These are phyloP conservation scores for Ypsolopha sequella DNA, from an alignment of 2,888 invertebrate genomes.

Conservation along the genomic window DNA sequence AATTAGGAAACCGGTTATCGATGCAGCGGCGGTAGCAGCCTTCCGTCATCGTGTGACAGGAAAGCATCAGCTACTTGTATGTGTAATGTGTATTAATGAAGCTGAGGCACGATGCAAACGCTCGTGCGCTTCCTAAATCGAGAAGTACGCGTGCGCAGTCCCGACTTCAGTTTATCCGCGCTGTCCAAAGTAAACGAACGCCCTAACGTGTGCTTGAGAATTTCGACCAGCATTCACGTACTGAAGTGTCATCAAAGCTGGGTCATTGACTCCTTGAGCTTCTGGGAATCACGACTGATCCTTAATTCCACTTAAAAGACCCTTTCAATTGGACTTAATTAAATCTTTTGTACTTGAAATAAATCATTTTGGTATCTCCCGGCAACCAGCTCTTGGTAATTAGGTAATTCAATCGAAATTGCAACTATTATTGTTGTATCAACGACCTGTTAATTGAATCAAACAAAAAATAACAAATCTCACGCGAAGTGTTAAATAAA, in stretches of 20 bases:
- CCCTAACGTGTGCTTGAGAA: neutral
- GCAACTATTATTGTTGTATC: neutral
- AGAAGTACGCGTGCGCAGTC: slow-evolving; percentile 30
- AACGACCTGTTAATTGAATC: neutral
- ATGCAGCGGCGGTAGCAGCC: slow-evolving; percentile 39
- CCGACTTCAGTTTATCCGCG: slow-evolving; percentile 37
- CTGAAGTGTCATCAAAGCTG: no score
- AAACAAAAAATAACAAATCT: neutral
- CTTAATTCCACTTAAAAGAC: neutral
- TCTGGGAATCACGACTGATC: neutral
- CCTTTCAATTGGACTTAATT: neutral
- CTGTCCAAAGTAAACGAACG: slow-evolving; percentile 44
- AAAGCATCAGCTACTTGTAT: slow-evolving; percentile 34
- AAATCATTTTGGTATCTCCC: neutral
- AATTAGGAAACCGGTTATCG: slow-evolving; percentile 58
- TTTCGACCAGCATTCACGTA: no score
- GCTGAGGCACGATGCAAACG: slow-evolving; percentile 38
- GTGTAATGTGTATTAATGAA: slow-evolving; percentile 55
- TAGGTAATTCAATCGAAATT: neutral
- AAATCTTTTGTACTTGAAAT: no score
- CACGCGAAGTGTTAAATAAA: neutral
- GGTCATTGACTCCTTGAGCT: neutral
- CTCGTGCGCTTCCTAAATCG: slow-evolving; percentile 11
- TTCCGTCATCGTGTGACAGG: slow-evolving; percentile 61
- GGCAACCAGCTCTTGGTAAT: neutral